Base-by-base conservation (phyloP, 1,140 invertebrate genomes). In the Drosophila malerkotliana region DNA sequence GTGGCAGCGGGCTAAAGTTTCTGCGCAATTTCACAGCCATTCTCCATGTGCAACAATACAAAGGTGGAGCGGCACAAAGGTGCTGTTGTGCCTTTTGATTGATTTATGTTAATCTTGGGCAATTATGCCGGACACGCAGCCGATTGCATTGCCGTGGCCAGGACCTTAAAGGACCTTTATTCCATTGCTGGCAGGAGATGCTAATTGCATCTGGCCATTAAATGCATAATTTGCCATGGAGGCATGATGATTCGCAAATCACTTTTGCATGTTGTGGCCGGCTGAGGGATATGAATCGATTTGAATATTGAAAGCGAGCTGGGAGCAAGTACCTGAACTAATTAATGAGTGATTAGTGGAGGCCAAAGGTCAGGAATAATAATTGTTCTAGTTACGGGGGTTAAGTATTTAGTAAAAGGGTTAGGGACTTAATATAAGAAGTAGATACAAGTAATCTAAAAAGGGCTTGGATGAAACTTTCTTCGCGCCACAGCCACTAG, bases 31-130 rank as follows among this genome's bases (percentile, higher is more conserved):
- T 76, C 80, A 79, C 80, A 72, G 80, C 61, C 80, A 76, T 76
- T 79, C 64, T 37, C 49, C 52, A 48, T 73, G 55, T 75, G 72
- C 54, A 52, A 9, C 37, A 28, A 47, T 30, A 10, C 56, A 44
- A 41, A 55, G 28, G 14, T 39, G 39, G 24, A 48, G 21, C 21
- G 30, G 39, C 47, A 64, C 54, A 52, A 45, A 53, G 24, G 53
- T 56, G 68, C 54, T 57, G 59, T 59, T 47, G 26, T 74, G 59
- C 48, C 56, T 21, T 78, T 63, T 83, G 80, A 84, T 83, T 83
- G 80, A 83, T 83, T 83, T 84, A 83, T 79, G 80, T 72, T 84
- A 84, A 81, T 84, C 64, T 57, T 55, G 48, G 80, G 51, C 79
- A 83, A 83, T 83, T 84, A 84, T 79, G 72, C 53, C 45, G 52